Evolutionary conservation across 2,888 invertebrate genomes (phyloP).

Genomic region (Agriopis leucophaearia): DNA sequence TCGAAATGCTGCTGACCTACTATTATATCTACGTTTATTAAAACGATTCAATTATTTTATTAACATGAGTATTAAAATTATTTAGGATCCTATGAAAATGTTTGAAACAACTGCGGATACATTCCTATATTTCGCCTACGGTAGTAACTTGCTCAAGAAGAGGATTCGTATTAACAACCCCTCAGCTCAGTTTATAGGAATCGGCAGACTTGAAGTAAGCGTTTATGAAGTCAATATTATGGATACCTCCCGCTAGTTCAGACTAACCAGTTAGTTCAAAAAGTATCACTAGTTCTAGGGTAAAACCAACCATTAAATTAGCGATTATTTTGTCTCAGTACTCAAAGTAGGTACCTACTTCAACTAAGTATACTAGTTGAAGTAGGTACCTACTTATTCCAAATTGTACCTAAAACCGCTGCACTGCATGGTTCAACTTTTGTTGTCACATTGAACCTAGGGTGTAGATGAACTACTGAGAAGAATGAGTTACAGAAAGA

Average conservation of each 20-base stretch:
- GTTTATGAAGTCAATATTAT: conserved; percentile 90
- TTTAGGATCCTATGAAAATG: conserved; percentile 42
- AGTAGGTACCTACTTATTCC: too few species aligned
- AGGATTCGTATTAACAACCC: conserved; percentile 94
- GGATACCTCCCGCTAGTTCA: too few species aligned
- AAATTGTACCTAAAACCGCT: too few species aligned
- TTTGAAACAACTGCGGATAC: conserved; percentile 59
- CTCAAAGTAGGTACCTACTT: too few species aligned
- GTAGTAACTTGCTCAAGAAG: conserved; percentile 93
- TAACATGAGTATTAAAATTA: background rate
- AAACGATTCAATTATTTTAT: background rate
- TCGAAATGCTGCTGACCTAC: background rate
- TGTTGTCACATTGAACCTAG: too few species aligned
- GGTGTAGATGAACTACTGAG: too few species aligned
- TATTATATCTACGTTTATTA: background rate
- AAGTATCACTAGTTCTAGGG: background rate
- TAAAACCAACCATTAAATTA: too few species aligned
- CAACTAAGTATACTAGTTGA: too few species aligned
- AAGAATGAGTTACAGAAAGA: too few species aligned
- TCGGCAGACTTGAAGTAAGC: conserved; percentile 89
- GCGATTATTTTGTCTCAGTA: too few species aligned
- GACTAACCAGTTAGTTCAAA: background rate
- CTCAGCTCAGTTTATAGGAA: conserved; percentile 89
- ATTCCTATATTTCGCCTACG: conserved; percentile 95
- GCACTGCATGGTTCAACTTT: too few species aligned